These are phyloP conservation scores for Serrognathus titanus DNA, from an alignment of 2,888 invertebrate genomes.

Conservation along the genomic window DNA sequence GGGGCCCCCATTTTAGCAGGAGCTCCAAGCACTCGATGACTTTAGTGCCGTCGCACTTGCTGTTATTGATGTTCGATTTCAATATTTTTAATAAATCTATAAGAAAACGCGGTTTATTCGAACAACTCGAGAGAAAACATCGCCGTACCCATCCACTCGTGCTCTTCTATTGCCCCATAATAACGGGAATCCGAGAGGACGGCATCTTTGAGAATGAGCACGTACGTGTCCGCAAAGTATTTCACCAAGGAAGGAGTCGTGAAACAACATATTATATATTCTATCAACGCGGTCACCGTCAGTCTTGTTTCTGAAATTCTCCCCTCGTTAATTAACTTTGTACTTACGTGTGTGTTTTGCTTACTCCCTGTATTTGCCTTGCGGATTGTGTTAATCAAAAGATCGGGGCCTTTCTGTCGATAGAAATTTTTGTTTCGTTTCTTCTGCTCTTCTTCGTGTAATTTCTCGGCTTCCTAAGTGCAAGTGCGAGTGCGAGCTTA, in stretches of 20 bases:
- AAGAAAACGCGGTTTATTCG: no score
- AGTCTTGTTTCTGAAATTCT: conserved; percentile 40
- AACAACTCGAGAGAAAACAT: no score
- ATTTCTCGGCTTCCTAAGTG: conserved; percentile 54
- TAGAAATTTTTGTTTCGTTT: conserved; percentile 40
- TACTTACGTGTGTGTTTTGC: not conserved
- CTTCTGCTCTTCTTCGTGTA: conserved; percentile 49
- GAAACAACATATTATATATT: conserved; percentile 47
- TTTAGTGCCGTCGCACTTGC: conserved; percentile 17
- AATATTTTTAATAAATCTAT: conserved; percentile 20
- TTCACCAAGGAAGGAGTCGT: conserved; percentile 39
- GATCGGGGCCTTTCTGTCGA: conserved; percentile 30
- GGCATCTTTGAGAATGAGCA: conserved; percentile 55
- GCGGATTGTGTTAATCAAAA: conserved; percentile 49
- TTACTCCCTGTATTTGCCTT: conserved; percentile 50
- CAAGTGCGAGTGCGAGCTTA: no score
- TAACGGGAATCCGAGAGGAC: conserved; percentile 54
- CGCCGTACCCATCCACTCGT: conserved; percentile 63
- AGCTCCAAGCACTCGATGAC: conserved; percentile 33
- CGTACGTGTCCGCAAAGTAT: conserved; percentile 53
- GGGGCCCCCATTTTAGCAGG: conserved; percentile 37
- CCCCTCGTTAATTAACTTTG: not conserved
- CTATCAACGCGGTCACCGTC: conserved; percentile 48
- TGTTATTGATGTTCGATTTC: conserved; percentile 9
- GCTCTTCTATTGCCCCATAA: conserved; percentile 50